phyloP scores from a whole-genome alignment of 2,797 vertebrate species.

The Tarsius wallacei region DNA sequence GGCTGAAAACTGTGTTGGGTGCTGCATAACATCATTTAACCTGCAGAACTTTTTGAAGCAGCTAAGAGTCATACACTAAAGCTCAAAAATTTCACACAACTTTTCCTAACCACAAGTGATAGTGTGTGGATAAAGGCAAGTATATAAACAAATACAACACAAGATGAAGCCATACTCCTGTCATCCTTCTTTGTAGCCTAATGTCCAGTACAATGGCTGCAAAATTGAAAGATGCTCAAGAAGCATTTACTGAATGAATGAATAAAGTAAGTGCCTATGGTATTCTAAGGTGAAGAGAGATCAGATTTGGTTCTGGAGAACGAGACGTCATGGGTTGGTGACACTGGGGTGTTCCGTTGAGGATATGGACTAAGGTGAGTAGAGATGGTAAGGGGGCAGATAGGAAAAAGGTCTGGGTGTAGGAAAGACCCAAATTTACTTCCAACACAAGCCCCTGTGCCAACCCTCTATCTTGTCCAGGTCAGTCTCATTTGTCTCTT shows the following conservation, averaged over 20 bases:
- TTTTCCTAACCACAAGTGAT: background rate
- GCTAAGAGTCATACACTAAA: background rate
- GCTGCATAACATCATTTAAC: background rate
- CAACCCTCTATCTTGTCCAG: background rate
- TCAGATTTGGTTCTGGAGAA: background rate
- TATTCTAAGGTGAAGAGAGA: background rate
- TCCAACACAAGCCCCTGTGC: background rate
- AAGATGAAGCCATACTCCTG: background rate
- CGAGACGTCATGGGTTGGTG: background rate
- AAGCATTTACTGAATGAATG: too few relatives aligned
- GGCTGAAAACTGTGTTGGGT: too few relatives aligned
- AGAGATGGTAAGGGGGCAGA: background rate
- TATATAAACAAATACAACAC: background rate
- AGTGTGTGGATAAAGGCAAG: background rate
- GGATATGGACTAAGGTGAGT: background rate
- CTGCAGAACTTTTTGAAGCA: background rate
- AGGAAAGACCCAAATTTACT: background rate
- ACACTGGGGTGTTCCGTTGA: background rate
- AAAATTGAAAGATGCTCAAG: too few relatives aligned
- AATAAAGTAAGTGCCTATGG: background rate
- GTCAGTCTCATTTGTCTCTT: conserved; percentile 41
- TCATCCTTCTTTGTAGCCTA: background rate
- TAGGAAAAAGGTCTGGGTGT: background rate
- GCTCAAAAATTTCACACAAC: background rate
- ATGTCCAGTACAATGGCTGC: background rate